Percentiles rank a stretch among this genome's conserved stretches.
Evolutionary conservation across 2,888 invertebrate species (phyloP).

Genomic region (Coenonympha arcania): DNA sequence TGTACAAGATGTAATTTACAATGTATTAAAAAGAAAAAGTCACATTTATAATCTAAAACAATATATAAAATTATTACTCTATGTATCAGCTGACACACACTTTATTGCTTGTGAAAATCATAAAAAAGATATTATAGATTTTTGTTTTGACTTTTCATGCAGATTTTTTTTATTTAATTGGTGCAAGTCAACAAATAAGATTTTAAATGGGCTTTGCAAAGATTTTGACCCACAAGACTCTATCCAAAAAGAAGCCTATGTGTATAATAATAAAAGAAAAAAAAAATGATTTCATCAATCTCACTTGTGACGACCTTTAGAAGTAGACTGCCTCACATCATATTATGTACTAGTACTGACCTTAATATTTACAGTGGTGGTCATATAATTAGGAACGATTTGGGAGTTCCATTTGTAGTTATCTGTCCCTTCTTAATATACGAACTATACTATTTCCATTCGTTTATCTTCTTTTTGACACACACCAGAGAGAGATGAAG

Average conservation of each 20-base stretch:
- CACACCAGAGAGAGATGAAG: no score
- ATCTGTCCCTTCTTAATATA: no score
- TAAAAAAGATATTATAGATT: background rate
- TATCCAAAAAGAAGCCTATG: background rate
- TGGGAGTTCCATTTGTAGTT: no score
- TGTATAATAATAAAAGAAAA: background rate
- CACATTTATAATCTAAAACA: background rate
- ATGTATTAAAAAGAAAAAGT: background rate
- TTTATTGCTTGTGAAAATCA: background rate
- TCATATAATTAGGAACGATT: no score
- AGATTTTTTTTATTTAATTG: background rate
- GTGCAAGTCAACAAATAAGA: background rate
- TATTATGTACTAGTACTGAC: no score
- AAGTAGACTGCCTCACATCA: no score
- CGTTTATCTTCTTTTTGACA: no score
- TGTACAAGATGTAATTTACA: background rate
- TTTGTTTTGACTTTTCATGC: background rate
- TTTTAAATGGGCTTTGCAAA: background rate
- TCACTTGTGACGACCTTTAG: no score
- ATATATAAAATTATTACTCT: background rate
- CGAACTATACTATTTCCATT: no score
- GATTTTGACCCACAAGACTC: background rate
- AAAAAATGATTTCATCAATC: background rate
- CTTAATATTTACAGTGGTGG: no score
- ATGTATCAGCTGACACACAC: background rate